These are phyloP conservation scores for Actinernus sp. DNA, from an alignment of 92 coral and sea anemone genomes.

Conservation along the genomic window DNA sequence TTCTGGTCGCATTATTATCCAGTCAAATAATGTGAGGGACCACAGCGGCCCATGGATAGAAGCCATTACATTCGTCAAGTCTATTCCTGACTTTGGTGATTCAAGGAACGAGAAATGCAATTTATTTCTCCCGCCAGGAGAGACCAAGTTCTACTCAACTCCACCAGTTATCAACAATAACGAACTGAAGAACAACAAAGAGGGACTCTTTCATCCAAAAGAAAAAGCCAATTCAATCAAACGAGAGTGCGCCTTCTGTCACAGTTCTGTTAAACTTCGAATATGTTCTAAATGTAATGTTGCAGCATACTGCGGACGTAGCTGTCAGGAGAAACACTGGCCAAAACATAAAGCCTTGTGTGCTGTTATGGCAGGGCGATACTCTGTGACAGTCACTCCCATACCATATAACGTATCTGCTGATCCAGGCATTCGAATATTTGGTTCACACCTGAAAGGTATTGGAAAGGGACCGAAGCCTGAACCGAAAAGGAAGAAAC, in stretches of 20 bases:
- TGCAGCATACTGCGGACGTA: constrained; percentile 62
- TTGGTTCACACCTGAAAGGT: constrained; percentile 65
- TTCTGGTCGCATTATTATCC: constrained; percentile 52
- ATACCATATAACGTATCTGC: background rate
- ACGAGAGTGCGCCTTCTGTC: constrained; percentile 67
- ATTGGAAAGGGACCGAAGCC: constrained; percentile 61
- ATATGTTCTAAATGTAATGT: constrained; percentile 58
- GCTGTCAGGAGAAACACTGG: constrained; percentile 65
- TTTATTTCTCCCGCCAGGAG: background rate
- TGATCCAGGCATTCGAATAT: background rate
- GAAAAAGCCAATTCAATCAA: constrained; percentile 4
- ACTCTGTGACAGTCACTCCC: constrained; percentile 43
- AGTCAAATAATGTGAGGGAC: constrained; percentile 62
- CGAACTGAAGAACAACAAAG: constrained; percentile 41
- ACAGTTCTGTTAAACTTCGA: constrained; percentile 6
- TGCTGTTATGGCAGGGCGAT: constrained; percentile 29
- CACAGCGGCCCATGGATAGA: constrained; percentile 73
- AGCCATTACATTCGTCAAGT: too few relatives aligned
- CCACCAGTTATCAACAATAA: constrained; percentile 48
- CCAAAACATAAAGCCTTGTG: constrained; percentile 56
- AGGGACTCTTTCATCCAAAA: constrained; percentile 51
- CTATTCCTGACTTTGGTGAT: background rate
- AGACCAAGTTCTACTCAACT: background rate
- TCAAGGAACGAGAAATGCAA: rapidly evolving
- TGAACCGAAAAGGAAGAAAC: constrained; percentile 24